A percentile compares a stretch with the other conserved stretches of the same genome.
These are phyloP conservation scores for Aleiodes leptofemur DNA, from an alignment of 2,888 invertebrate genomes.

Conservation along the genomic window DNA sequence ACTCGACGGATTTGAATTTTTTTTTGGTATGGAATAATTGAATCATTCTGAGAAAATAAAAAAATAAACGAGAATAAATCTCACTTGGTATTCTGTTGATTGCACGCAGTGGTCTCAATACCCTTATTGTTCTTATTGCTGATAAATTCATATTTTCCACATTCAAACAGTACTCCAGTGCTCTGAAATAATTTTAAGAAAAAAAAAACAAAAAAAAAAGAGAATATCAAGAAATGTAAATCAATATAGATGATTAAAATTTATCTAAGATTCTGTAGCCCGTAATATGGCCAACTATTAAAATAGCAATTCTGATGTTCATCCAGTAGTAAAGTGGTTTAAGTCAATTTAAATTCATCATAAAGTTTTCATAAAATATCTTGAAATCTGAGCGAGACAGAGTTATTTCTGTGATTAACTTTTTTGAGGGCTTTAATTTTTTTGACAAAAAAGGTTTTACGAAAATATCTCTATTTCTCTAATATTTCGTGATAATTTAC, in stretches of 20 bases:
- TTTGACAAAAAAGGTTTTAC: no score
- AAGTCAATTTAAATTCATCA: background rate
- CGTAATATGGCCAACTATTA: no score
- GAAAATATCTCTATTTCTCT: no score
- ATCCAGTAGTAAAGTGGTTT: no score
- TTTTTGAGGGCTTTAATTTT: no score
- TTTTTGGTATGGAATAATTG: background rate
- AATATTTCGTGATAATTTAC: no score
- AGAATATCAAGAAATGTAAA: background rate
- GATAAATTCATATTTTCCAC: conserved; percentile 98
- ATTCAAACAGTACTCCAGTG: conserved; percentile 92
- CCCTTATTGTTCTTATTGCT: conserved; percentile 98
- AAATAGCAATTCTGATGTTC: background rate
- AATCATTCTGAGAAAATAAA: background rate
- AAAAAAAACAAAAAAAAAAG: conserved; percentile 1
- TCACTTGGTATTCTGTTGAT: conserved; percentile 99
- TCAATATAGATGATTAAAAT: background rate
- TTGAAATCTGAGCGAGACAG: no score
- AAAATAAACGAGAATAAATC: conserved; percentile 72
- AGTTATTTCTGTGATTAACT: no score
- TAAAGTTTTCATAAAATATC: background rate
- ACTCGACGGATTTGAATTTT: background rate
- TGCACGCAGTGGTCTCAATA: conserved; percentile 95
- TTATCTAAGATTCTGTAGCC: no score
- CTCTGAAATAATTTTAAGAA: conserved; percentile 76